Evolutionary conservation across 2,888 invertebrate genomes (phyloP), one percentile per base, ranked within the genome.

Genomic region (Tryphoninae sp.): DNA sequence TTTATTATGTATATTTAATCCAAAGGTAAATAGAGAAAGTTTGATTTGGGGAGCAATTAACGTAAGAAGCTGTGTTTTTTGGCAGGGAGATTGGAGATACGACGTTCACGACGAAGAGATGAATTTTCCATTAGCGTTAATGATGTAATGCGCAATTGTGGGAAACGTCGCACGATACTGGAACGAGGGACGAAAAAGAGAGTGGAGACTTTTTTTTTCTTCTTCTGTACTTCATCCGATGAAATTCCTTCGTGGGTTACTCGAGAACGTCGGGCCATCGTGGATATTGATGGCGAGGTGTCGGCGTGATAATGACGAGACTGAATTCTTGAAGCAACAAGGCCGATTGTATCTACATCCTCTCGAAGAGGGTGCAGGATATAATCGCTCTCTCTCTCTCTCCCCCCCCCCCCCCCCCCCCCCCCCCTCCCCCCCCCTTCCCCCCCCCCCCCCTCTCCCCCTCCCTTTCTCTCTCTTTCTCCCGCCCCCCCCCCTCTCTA

Each of bases 131-230:
- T 68, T 49, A 51, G 72, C 26, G 69, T 77, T 59, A 77, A 77
- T 64, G 77, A 42, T 55, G 68, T 73, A 77, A 68, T 64, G 42
- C 40, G 73, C 64, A 64, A 78, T 81, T 78, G 59, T 40, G 40
- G 11, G n/a, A 49, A 65, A 58, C 42, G 19, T 74, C 40, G 22
- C 22, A 6, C 2, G 8, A 19, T 0, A 59, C 2, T 42, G 13
- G 65, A 4, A 8, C 16, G 51, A 11, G 64, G 11, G 23, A 9
- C 23, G 59, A 11, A 58, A 16, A 16, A 65, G 73, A 73, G 53
- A 61, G n/a, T n/a, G 33, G 16, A 13, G 23, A 9, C 33, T 62
- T 78, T 65, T 42, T 26, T 33, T 42, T 76, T 59, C 4, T 26
- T 23, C 13, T 55, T 9, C 19, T 19, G 19, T 22, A 2, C 59